Conservation (phyloP, 2,113 vertebrate genomes). For the Pituophis catenifer region DNA sequence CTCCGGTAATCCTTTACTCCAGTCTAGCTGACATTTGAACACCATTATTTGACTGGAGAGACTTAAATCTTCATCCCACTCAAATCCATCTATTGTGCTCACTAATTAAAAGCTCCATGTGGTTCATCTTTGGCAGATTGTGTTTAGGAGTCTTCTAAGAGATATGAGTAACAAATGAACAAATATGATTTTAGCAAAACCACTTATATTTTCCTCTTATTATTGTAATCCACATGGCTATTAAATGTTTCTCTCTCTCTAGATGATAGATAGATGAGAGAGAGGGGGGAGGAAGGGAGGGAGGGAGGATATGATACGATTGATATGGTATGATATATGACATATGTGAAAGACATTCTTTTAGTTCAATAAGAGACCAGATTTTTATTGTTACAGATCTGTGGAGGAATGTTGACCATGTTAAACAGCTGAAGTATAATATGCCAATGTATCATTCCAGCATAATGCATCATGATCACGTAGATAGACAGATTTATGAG, state of each 20-base stretch:
- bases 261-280: not conserved
- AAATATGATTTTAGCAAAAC: not conserved
- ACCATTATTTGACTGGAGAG: conserved; percentile 1
- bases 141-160: conserved; percentile 3
- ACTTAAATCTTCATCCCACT: conserved; percentile 22
- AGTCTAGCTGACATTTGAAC: conserved; percentile 1
- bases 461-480: conserved; percentile 6
- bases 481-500: not conserved
- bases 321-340: not conserved
- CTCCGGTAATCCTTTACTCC: conserved; percentile 13
- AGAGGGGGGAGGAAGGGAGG: not conserved
- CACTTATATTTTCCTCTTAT: conserved; percentile 9
- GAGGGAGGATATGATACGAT: not conserved
- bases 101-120: conserved; percentile 3
- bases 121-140: not conserved
- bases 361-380: not conserved
- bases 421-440: conserved; percentile 17
- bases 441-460: conserved; percentile 32
- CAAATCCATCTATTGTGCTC: not conserved
- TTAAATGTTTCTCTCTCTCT: conserved; percentile 13
- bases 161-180: not conserved
- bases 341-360: not conserved
- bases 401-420: not conserved
- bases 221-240: conserved; percentile 23
- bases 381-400: conserved; percentile 35